These are phyloP conservation scores for Mallateleia sp. DNA, from an alignment of 2,888 invertebrate genomes.

Conservation along the genomic window DNA sequence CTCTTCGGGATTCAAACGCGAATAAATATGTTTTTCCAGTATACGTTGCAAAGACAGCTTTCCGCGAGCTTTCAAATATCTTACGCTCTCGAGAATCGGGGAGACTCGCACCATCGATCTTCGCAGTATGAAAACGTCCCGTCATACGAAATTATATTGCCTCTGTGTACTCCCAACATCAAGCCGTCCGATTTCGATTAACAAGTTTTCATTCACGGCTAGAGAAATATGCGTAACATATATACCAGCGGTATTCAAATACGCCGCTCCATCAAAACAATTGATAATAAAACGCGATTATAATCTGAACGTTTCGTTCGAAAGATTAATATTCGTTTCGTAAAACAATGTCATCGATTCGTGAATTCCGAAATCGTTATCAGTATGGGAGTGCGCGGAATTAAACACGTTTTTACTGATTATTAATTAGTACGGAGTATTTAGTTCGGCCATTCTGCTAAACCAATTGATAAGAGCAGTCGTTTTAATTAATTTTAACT, in stretches of 20 bases:
- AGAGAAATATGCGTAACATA: slow-evolving; percentile 28
- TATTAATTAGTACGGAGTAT: too few relatives aligned
- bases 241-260: slow-evolving; percentile 32
- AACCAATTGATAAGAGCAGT: too few relatives aligned
- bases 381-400: too few relatives aligned
- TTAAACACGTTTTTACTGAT: too few relatives aligned
- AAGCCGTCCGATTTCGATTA: slow-evolving; percentile 44
- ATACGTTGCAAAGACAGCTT: slow-evolving; percentile 33
- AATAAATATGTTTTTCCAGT: slow-evolving; percentile 44
- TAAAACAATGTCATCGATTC: slow-evolving; percentile 19
- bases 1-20: slow-evolving; percentile 14
- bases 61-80: slow-evolving; percentile 44
- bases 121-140: slow-evolving; percentile 29
- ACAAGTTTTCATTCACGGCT: slow-evolving; percentile 22
- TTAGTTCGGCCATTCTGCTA: too few relatives aligned
- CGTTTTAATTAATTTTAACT: too few relatives aligned
- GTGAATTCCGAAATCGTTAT: slow-evolving; percentile 2
- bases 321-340: slow-evolving; percentile 11
- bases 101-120: slow-evolving; percentile 41
- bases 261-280: slow-evolving; percentile 28
- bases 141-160: slow-evolving; percentile 42
- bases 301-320: slow-evolving; percentile 19
- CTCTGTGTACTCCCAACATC: slow-evolving; percentile 5
- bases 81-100: slow-evolving; percentile 23
- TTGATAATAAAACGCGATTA: slow-evolving; percentile 41